A percentile compares a stretch with the other conserved stretches of the same genome.
Evolutionary conservation across 2,888 invertebrate species (phyloP).

Genomic region (Arge pagana): DNA sequence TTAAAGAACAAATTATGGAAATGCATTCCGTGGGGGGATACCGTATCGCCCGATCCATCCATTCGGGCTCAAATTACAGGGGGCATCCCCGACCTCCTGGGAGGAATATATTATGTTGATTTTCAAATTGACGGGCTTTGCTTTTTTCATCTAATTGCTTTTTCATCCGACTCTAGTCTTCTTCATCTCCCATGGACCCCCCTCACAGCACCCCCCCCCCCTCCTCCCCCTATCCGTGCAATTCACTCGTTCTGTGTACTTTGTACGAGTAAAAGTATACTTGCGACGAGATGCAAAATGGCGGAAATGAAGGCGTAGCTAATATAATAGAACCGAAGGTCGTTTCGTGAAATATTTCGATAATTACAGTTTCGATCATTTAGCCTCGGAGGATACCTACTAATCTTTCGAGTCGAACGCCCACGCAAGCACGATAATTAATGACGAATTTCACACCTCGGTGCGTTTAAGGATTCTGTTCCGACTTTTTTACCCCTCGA

Average conservation of each 20-base stretch:
- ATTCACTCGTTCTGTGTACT: no score
- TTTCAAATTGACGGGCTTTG: constrained; percentile 38
- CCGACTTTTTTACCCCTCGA: constrained; percentile 27
- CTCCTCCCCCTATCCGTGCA: no score
- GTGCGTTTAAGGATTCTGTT: no score
- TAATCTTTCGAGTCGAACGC: constrained; percentile 28
- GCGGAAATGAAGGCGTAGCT: no score
- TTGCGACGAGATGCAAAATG: no score
- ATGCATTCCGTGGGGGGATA: constrained; percentile 22
- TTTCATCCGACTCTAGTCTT: not conserved
- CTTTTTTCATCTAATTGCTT: not conserved
- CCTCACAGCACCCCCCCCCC: no score
- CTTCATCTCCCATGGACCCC: no score
- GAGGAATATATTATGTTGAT: constrained; percentile 44
- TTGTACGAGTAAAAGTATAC: no score
- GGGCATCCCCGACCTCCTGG: constrained; percentile 21
- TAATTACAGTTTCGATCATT: no score
- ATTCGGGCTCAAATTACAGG: constrained; percentile 22
- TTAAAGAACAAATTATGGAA: constrained; percentile 37
- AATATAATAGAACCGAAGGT: no score
- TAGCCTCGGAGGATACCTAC: no score
- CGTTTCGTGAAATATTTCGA: no score
- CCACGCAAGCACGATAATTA: constrained; percentile 41
- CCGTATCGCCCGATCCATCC: constrained; percentile 21
- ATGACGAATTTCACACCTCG: constrained; percentile 51